These are phyloP conservation scores for Caloenas nicobarica DNA, from an alignment of 2,113 vertebrate genomes.

Conservation along the genomic window DNA sequence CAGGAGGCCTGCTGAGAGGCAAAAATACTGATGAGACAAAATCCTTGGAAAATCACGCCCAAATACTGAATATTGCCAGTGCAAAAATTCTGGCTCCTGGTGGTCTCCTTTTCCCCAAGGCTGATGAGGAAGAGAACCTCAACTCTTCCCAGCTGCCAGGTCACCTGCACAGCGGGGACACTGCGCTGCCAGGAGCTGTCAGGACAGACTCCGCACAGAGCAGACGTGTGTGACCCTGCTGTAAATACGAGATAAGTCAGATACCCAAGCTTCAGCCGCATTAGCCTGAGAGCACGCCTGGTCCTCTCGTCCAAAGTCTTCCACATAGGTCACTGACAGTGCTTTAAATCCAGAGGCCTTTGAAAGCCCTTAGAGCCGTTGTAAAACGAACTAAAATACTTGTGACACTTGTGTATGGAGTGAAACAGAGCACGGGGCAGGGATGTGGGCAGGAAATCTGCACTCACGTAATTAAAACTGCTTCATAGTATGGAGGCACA, in stretches of 20 bases:
- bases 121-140: not conserved
- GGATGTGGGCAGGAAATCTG: not conserved
- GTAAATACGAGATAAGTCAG: not conserved
- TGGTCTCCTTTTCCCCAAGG: not conserved
- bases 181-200: not conserved
- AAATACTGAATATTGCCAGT: not conserved
- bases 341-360: not conserved
- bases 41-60: not conserved
- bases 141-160: not conserved
- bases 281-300: not conserved
- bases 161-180: fast-evolving
- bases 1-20: not conserved
- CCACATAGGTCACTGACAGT: not conserved
- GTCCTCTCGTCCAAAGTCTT: not conserved
- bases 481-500: not conserved
- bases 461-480: not conserved
- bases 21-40: not conserved
- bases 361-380: not conserved
- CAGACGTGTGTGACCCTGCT: not conserved
- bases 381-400: not conserved
- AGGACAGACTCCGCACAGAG: not conserved
- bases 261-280: not conserved
- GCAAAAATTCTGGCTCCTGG: not conserved
- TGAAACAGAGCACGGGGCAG: not conserved
- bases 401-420: not conserved